Base-by-base conservation (phyloP, 2,797 vertebrate species). In the Psittacula echo region DNA sequence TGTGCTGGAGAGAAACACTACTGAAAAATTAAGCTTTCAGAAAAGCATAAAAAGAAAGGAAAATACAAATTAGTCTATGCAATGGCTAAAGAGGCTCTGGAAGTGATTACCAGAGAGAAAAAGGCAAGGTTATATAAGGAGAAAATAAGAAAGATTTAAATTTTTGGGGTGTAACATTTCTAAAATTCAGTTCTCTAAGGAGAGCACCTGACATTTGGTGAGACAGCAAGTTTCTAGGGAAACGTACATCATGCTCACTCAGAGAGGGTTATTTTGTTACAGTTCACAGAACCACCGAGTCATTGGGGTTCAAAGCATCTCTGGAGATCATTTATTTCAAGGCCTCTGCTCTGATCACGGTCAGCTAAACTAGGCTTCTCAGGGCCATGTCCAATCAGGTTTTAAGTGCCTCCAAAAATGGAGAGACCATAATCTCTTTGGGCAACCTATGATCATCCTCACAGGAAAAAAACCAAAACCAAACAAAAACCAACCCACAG, bases 171-270 rank as follows among this genome's bases (percentile, higher is more conserved):
- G 58, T 90, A 64, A 74, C 10, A n/a, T 92, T 90, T 81, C 60
- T 74, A 83, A 80, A 65, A 82, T 58, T 77, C 32, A 37, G 20
- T 66, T 85, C 61, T 77, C 71, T 77, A 54, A 88, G 90, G 70
- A 85, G 77, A 80, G 23, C 8, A 79, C 76, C 47, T 94, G 88
- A 87, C 74, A 93, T 94, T 88, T 84, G 90, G n/a, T 5, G 19
- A 94, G 48, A 76, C 77, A 75, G 58, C 39, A 71, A 80, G 77
- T 93, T 89, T 90, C 89, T 72, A 85, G 32, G 87, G 93, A 96
- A 95, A 89, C 13, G 0, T 45, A 45, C 71, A 82, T 79, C 41
- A n/a, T 45, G n/a, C 29, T 75, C 27, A 80, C 64, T 89, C n/a
- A 66, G 34, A 89, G 32, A 94, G 47, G 62, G 11, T 87, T 72